Conservation (phyloP, 2,113 vertebrate species). For the Macrotis lagotis region DNA sequence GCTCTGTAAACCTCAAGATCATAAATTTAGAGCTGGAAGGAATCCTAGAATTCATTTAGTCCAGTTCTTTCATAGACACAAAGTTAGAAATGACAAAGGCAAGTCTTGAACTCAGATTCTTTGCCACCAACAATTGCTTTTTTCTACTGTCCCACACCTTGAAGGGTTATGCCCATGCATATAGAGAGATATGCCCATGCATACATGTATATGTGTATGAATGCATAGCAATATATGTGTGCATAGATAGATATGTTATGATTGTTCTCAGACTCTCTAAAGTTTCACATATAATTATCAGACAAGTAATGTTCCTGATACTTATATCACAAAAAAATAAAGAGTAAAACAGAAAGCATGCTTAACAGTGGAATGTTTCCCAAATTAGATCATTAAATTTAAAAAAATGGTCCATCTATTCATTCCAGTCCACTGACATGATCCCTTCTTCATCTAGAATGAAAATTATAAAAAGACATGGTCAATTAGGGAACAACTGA, state of each 20-base stretch:
- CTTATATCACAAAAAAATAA: neutral
- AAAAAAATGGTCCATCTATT: neutral
- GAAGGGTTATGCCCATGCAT: neutral
- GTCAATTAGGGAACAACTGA: neutral
- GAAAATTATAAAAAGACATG: neutral
- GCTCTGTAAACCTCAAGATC: neutral
- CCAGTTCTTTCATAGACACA: neutral
- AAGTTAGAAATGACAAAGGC: neutral
- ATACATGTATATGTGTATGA: neutral
- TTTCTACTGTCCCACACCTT: neutral
- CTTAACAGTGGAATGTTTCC: neutral
- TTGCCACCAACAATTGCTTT: neutral
- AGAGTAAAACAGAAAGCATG: neutral
- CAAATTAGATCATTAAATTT: neutral
- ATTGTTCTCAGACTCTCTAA: neutral
- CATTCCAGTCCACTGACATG: neutral
- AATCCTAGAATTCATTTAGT: neutral
- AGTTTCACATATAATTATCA: neutral
- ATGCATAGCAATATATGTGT: too few species aligned
- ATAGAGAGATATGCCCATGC: neutral
- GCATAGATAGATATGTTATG: neutral
- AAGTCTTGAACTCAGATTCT: neutral
- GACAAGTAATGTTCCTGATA: neutral
- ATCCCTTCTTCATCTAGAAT: neutral
- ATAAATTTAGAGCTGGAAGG: neutral